These are phyloP conservation scores for Pelosia muscerda DNA, from an alignment of 2,888 invertebrate genomes.

Conservation along the genomic window DNA sequence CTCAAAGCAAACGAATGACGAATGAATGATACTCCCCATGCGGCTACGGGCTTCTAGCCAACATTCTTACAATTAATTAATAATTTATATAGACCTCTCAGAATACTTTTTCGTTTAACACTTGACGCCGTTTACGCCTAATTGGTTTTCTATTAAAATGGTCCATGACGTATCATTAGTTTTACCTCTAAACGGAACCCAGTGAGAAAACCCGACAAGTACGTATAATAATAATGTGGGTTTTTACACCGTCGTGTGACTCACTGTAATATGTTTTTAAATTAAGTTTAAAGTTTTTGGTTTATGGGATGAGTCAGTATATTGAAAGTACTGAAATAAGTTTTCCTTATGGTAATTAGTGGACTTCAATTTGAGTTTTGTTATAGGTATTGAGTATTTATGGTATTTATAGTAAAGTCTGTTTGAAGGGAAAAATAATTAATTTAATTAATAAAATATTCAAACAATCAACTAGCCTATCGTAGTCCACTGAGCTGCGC, in stretches of 20 bases:
- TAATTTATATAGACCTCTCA: background rate
- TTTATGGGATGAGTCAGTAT: background rate
- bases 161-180: background rate
- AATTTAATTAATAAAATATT: no score
- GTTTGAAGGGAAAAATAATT: background rate
- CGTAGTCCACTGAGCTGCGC: no score
- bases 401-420: background rate
- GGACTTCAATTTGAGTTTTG: no score
- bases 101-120: background rate
- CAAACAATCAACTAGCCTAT: no score
- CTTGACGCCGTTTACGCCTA: background rate
- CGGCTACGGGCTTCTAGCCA: background rate
- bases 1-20: constrained; percentile 12
- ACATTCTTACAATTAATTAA: background rate
- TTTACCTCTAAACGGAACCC: background rate
- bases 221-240: background rate
- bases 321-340: background rate
- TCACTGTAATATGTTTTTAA: background rate
- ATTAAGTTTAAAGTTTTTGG: background rate
- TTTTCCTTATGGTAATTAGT: background rate
- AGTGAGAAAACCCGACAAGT: background rate
- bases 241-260: background rate
- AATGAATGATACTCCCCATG: constrained; percentile 12
- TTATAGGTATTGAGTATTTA: background rate
- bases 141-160: background rate